Percentiles rank a stretch among this genome's conserved stretches.
phyloP scores from a whole-genome alignment of 2,113 vertebrate species.

The Zosterops japonicus region DNA sequence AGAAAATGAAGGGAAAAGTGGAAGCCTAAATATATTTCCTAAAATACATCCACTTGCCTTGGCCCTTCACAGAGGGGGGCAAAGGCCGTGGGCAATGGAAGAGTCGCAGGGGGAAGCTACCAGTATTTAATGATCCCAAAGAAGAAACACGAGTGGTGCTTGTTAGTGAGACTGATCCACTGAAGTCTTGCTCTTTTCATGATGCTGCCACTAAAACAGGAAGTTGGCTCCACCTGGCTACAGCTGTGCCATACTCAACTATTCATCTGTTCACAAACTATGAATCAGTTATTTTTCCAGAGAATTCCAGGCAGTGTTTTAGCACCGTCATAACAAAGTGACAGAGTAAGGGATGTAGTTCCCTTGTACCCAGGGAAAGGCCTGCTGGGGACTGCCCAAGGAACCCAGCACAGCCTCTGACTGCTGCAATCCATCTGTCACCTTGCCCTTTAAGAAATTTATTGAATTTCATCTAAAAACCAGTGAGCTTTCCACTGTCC shows the following conservation, averaged over 20 bases:
- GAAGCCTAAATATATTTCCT: neutral
- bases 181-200: neutral
- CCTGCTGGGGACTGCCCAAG: neutral
- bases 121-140: neutral
- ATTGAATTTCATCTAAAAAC: neutral
- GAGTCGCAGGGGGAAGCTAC: neutral
- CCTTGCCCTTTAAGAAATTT: neutral
- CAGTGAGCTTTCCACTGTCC: neutral
- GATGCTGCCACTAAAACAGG: rapidly evolving
- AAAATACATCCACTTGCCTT: rapidly evolving
- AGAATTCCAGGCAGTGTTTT: neutral
- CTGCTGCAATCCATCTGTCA: neutral
- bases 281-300: neutral
- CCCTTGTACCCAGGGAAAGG: neutral
- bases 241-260: neutral
- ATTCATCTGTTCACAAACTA: neutral
- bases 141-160: rapidly evolving
- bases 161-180: neutral
- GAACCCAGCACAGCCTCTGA: neutral
- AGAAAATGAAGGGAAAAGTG: neutral
- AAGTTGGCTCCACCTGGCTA: neutral
- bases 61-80: rapidly evolving
- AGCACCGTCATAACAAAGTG: neutral
- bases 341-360: rapidly evolving
- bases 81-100: neutral